Evolutionary conservation across 2,888 invertebrate genomes (phyloP), one percentile per base, ranked within the genome.

Genomic region (Pterobdella sp.): DNA sequence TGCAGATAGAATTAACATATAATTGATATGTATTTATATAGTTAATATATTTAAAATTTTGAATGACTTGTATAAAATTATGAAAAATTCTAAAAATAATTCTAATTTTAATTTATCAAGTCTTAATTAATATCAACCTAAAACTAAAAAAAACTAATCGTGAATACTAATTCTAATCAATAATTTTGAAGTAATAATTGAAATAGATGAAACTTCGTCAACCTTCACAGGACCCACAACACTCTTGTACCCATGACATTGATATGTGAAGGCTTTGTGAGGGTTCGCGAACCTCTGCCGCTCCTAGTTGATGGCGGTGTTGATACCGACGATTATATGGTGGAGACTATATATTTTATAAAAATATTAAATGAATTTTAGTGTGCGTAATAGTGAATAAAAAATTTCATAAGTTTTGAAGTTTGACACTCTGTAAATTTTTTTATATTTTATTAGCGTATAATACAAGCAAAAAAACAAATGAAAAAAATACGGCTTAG

Each of bases 261-360:
- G 86, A 80, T 93, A 94, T 0, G 94, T 94, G 81, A 92, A 96
- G 0, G 94, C 91, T 81, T 91, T 91, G 77, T 94, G 93, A 0
- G 95, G 94, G 76, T 91, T 89, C 67, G 91, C 89, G 82, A 93
- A 96, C 68, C 95, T 87, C 78, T 88, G 85, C 26, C 90, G 87
- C 83, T 96, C 95, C 85, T 94, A 90, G 10, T 7, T 14, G 31
- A 7, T 10, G 26, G 26, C 10, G n/a, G n/a, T 63, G 63, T 14
- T n/a, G 10, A 26, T 14, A 63, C 7, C 10, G 63, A 29, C 7
- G 31, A 7, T 26, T 7, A 26, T 26, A 26, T 14, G 14, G 52
- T 49, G 14, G n/a, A 49, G 14, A 49, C n/a, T n/a, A n/a, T n/a
- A n/a, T 42, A 42, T 14, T 42, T 42, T 42, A 42, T 14, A 42